Evolutionary conservation across 1,140 invertebrate species (phyloP).

Genomic region (Rhopalosiphum padi): DNA sequence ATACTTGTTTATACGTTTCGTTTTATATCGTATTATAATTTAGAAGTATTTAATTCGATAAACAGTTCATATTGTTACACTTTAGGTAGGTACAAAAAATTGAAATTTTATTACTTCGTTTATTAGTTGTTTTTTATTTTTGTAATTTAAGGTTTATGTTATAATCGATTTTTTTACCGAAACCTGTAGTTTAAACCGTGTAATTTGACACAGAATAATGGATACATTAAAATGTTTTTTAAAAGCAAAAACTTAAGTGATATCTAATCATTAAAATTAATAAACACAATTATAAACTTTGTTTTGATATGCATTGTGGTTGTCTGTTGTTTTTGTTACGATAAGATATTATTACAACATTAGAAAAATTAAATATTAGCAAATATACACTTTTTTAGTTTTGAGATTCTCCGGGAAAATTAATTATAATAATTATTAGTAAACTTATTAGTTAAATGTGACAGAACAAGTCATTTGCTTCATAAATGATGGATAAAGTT

Average conservation of each 20-base stretch:
- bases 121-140: not conserved
- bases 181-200: not conserved
- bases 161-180: not conserved
- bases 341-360: not conserved
- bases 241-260: not conserved
- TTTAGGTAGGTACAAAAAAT: not conserved
- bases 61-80: not conserved
- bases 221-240: not conserved
- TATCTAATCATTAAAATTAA: not conserved
- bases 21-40: not conserved
- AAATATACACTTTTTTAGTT: not conserved
- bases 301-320: not conserved
- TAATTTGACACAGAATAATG: not conserved
- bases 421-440: too few species aligned
- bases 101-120: not conserved
- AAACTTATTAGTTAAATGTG: too few species aligned
- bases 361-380: not conserved
- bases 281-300: not conserved
- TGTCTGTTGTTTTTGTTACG: not conserved
- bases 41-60: not conserved
- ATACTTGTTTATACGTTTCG: not conserved
- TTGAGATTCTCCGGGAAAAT: too few species aligned
- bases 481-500: too few species aligned
- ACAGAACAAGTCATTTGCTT: too few species aligned
- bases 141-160: not conserved